Base-by-base conservation (phyloP, 2,797 vertebrate species). In the Harpagifer antarcticus region DNA sequence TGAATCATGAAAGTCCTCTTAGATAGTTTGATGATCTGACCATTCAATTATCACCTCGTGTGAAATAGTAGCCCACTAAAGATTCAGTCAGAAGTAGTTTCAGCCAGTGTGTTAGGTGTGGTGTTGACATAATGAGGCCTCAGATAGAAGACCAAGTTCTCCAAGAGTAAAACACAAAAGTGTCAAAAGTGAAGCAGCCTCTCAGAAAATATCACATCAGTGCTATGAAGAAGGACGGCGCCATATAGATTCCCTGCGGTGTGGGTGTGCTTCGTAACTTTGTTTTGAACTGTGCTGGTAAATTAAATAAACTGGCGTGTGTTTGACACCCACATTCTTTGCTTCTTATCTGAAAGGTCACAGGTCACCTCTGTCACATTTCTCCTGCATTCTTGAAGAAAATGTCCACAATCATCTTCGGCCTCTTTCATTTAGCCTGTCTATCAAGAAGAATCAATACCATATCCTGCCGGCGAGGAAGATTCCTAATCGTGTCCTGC, bases 171-270 rank as follows among this genome's bases (percentile, higher is more conserved):
- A 73, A 76, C 64, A 54, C 59, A 79, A 9, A 71, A 10, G 44
- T 86, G 86, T 64, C 54, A 84, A 73, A 91, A 82, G 52, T 87
- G 14, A 83, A 66, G 53, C 52, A 2, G 20, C 16, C 15, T 50
- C 20, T 79, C 78, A 74, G 62, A 79, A 91, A 84, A 74, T 76
- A 52, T 71, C 78, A 79, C 40, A 37, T 74, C 31, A 55, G 58
- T 86, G 87, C 23, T 54, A 76, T 52, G 61, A 67, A 68, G 71
- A 23, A 66, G 10, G 4, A 40, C 14, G 42, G 47, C 61, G 9
- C 52, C 50, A 0, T 20, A 23, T 27, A 42, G 72, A 54, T 61
- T 49, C 23, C 48, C 43, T 58, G 43, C 31, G 33, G 42, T 12
- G 53, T 67, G 56, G 55, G 62, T 57, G 70, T 52, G 17, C 20